Percentiles rank a stretch among this genome's conserved stretches.
These are phyloP conservation scores for Apodemia duryi DNA, from an alignment of 2,888 invertebrate genomes.

Conservation along the genomic window DNA sequence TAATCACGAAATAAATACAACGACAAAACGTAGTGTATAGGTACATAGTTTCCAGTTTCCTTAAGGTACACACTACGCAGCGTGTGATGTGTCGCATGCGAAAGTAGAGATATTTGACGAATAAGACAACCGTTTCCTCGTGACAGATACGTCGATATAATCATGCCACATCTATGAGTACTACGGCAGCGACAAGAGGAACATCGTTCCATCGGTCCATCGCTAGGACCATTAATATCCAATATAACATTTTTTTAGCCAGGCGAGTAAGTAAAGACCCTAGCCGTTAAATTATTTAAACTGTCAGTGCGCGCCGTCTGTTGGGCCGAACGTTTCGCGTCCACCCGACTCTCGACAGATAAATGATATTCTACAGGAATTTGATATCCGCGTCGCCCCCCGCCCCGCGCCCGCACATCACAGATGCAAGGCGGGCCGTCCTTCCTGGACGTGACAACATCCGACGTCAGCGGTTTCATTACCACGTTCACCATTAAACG, in stretches of 20 bases:
- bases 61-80: no score
- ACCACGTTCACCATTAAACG: background rate
- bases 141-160: no score
- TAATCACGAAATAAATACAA: no score
- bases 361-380: constrained; percentile 5
- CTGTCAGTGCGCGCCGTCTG: constrained; percentile 1
- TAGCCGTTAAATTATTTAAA: background rate
- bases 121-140: no score
- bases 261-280: background rate
- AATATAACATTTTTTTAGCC: background rate
- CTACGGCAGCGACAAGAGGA: no score
- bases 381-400: background rate
- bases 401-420: background rate
- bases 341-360: background rate
- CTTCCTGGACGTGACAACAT: constrained; percentile 1
- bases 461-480: constrained; percentile 1
- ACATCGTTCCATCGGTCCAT: no score
- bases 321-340: background rate
- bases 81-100: no score
- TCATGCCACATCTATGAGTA: no score
- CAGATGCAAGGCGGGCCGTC: background rate
- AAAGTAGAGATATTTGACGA: no score
- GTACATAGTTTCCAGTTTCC: no score
- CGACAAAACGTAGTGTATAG: no score
- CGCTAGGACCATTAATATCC: background rate